These are phyloP conservation scores for Symphodus melops DNA, from an alignment of 2,113 vertebrate genomes.

Conservation along the genomic window DNA sequence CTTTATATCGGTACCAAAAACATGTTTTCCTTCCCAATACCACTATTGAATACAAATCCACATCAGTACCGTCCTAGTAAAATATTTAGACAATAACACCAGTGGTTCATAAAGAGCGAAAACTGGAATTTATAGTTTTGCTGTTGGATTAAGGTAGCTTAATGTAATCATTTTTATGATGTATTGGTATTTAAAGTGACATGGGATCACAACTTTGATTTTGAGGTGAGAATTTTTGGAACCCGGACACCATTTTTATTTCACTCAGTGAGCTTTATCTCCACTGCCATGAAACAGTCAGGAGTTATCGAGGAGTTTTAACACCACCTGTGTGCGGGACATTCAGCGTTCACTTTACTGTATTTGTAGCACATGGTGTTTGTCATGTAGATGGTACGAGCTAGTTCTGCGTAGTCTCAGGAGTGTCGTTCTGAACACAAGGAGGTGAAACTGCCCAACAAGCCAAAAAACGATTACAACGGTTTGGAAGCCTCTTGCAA, in stretches of 20 bases:
- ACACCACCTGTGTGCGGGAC: slow-evolving; percentile 5
- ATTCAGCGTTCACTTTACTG: not conserved
- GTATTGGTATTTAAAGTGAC: no score
- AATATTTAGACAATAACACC: no score
- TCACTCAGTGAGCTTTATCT: not conserved
- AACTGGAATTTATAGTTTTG: not conserved
- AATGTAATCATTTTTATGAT: not conserved
- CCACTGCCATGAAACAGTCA: not conserved
- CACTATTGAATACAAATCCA: no score
- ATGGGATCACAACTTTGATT: not conserved
- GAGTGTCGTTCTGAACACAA: slow-evolving; percentile 21
- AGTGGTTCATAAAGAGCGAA: no score
- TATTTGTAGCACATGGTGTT: slow-evolving; percentile 19
- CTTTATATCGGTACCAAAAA: no score
- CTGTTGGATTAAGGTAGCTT: not conserved
- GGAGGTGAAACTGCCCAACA: slow-evolving; percentile 5
- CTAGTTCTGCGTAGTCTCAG: slow-evolving; percentile 18
- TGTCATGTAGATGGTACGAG: slow-evolving; percentile 37
- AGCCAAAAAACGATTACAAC: not conserved
- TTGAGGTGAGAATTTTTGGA: slow-evolving; percentile 25
- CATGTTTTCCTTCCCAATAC: no score
- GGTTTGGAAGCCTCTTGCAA: not conserved
- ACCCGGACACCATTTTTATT: not conserved
- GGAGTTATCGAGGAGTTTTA: not conserved
- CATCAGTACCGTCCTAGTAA: no score